Percentiles rank a stretch among this genome's conserved stretches.
Evolutionary conservation across 1,140 invertebrate species (phyloP).

Genomic region (Drosophila simulans): DNA sequence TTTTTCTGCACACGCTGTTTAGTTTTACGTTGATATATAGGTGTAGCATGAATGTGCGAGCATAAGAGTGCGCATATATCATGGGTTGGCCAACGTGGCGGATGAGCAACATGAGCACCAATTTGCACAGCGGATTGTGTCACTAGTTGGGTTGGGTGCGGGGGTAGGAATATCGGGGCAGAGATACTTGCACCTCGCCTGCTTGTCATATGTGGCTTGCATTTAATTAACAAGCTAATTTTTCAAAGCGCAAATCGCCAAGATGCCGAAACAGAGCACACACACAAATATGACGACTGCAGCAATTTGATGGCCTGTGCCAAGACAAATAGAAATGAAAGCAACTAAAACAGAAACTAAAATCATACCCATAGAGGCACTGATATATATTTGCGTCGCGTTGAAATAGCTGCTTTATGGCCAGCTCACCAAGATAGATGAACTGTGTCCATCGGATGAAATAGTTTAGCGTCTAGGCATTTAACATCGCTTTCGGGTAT

Average conservation of each 20-base stretch:
- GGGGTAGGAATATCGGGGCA: background rate
- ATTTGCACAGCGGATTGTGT: conserved; percentile 76
- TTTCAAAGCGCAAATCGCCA: conserved; percentile 76
- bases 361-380: conserved; percentile 6
- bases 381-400: conserved; percentile 28
- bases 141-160: conserved; percentile 26
- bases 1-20: conserved; percentile 18
- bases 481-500: conserved; percentile 22
- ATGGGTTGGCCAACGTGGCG: conserved; percentile 53
- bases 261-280: conserved; percentile 15
- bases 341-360: conserved; percentile 2
- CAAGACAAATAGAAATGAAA: conserved; percentile 51
- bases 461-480: conserved; percentile 28
- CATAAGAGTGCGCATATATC: conserved; percentile 35
- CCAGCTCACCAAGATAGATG: conserved; percentile 44
- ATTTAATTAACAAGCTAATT: conserved; percentile 82
- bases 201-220: conserved; percentile 76
- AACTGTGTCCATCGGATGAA: conserved; percentile 37
- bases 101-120: conserved; percentile 73
- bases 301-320: conserved; percentile 50
- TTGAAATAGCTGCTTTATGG: conserved; percentile 47
- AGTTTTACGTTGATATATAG: conserved; percentile 1
- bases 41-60: conserved; percentile 6
- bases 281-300: conserved; percentile 21
- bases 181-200: conserved; percentile 30